Evolutionary conservation across 1,140 invertebrate species (phyloP).

Genomic region (Megathymus violae): DNA sequence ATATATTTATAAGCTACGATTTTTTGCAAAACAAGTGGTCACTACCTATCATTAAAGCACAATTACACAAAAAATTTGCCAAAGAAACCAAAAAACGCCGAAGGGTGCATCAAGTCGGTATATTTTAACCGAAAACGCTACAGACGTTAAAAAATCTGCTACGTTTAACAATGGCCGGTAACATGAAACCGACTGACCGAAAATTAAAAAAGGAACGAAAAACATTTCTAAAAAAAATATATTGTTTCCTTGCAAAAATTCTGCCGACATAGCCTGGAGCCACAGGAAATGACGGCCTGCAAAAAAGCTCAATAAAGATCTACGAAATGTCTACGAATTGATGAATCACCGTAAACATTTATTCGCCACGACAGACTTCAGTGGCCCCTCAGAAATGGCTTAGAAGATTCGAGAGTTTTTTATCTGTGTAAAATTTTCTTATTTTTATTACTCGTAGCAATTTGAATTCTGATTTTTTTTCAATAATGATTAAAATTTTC

Average conservation of each 20-base stretch:
- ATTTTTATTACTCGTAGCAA: too few species aligned
- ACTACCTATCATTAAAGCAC: constrained; percentile 32
- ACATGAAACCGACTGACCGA: constrained; percentile 73
- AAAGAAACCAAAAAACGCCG: constrained; percentile 46
- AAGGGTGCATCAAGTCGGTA: constrained; percentile 35
- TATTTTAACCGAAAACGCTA: constrained; percentile 50
- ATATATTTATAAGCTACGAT: neutral
- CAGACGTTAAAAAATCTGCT: constrained; percentile 51
- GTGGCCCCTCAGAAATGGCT: constrained; percentile 68
- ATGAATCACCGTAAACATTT: constrained; percentile 79
- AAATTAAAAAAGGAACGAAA: constrained; percentile 59
- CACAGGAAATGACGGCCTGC: constrained; percentile 74
- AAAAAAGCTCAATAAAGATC: constrained; percentile 70
- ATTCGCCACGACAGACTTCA: constrained; percentile 58
- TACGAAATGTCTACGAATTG: constrained; percentile 67
- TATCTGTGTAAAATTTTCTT: too few species aligned
- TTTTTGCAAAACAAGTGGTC: constrained; percentile 35
- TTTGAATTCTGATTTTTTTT: too few species aligned
- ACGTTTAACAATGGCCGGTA: constrained; percentile 43
- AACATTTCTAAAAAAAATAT: constrained; percentile 61
- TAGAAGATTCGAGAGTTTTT: too few species aligned
- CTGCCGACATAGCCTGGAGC: constrained; percentile 56
- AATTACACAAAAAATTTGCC: constrained; percentile 44
- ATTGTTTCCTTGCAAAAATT: constrained; percentile 74
- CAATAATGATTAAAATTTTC: too few species aligned